Conservation (phyloP, 2,797 vertebrate species). For the Anolis apletophallus region DNA sequence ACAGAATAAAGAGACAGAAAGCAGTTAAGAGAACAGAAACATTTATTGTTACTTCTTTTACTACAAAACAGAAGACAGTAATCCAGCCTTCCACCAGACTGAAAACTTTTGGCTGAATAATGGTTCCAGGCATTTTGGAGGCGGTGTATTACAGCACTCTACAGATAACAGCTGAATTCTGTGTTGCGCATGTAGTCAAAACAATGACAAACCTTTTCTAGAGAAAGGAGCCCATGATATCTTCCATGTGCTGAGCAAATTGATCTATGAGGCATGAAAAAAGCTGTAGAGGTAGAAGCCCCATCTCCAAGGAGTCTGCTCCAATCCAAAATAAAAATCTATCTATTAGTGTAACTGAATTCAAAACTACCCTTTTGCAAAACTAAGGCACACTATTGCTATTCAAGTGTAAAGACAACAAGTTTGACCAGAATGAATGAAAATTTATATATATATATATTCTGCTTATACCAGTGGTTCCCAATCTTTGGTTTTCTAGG, state of each 20-base stretch:
- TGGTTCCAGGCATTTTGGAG: constrained; percentile 22
- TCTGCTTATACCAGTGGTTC: not conserved
- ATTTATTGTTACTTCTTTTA: constrained; percentile 12
- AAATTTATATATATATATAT: not conserved
- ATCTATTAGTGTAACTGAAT: not conserved
- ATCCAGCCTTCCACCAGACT: not conserved
- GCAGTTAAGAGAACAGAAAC: not conserved
- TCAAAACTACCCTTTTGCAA: not conserved
- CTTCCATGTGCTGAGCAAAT: not conserved
- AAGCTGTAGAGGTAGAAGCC: not conserved
- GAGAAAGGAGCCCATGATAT: not conserved
- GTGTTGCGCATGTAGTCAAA: not conserved
- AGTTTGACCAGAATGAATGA: too few relatives aligned
- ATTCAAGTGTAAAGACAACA: not conserved
- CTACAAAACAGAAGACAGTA: constrained; percentile 28
- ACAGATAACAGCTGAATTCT: constrained; percentile 8
- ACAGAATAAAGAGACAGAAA: constrained; percentile 9
- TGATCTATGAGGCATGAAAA: not conserved
- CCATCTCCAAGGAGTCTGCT: not conserved
- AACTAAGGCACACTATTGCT: not conserved
- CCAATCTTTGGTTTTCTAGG: too few relatives aligned
- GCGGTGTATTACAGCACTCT: constrained; percentile 8
- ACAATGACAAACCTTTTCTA: constrained; percentile 10
- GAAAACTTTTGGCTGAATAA: not conserved
- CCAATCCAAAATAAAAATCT: not conserved